Evolutionary conservation across 1,140 invertebrate species (phyloP).

Genomic region (Littorina saxatilis): DNA sequence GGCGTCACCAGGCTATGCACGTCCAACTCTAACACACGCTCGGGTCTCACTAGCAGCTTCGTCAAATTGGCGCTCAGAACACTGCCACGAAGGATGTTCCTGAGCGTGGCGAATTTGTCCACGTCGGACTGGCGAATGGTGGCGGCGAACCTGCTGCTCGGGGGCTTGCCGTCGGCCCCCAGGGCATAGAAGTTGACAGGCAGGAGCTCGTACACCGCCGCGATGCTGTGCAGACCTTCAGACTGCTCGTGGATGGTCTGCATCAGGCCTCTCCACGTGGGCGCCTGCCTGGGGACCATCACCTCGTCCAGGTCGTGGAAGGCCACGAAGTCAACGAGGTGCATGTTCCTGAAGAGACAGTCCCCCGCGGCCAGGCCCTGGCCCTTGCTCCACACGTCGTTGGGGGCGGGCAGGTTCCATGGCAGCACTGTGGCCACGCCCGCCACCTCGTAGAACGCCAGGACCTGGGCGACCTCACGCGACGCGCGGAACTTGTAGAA

Average conservation of each 20-base stretch:
- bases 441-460: constrained; percentile 33
- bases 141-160: too few species aligned
- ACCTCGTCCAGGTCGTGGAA: constrained; percentile 43
- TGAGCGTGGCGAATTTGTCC: not conserved
- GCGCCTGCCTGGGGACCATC: constrained; percentile 11
- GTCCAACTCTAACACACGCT: constrained; percentile 10
- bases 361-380: constrained; percentile 38
- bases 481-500: constrained; percentile 38
- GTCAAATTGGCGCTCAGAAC: not conserved
- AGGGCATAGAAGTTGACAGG: not conserved
- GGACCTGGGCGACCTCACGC: constrained; percentile 28
- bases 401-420: constrained; percentile 36
- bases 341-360: constrained; percentile 44
- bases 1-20: not conserved
- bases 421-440: constrained; percentile 37
- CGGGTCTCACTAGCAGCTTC: constrained; percentile 1
- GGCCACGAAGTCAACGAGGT: constrained; percentile 31
- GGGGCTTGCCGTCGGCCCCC: not conserved
- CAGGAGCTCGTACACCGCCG: not conserved
- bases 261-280: not conserved
- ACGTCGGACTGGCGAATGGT: not conserved
- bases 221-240: not conserved
- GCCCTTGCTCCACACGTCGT: constrained; percentile 39
- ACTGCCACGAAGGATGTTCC: not conserved
- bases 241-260: not conserved